Evolutionary conservation across 2,888 invertebrate species (phyloP).

Genomic region (Heliconius cydno): DNA sequence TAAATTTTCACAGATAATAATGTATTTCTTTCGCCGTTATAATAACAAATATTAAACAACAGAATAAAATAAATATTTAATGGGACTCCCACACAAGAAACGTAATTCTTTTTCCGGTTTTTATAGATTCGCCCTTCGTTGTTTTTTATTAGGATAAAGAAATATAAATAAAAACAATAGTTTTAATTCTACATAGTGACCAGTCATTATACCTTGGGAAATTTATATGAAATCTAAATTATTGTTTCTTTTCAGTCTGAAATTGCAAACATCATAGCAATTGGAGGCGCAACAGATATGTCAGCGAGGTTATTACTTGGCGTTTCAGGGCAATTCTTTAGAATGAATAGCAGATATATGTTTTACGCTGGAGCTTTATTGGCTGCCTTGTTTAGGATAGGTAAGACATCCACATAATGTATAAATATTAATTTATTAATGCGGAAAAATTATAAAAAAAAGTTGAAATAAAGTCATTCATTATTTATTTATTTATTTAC

Average conservation of each 20-base stretch:
- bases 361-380: conserved; percentile 83
- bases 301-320: conserved; percentile 83
- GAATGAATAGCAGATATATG: conserved; percentile 83
- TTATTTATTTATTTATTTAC: no score
- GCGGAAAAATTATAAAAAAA: background rate
- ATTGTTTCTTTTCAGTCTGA: conserved; percentile 64
- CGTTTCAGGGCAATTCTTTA: conserved; percentile 80
- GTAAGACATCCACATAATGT: conserved; percentile 63
- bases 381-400: conserved; percentile 83
- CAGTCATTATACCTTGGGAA: no score
- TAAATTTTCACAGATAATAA: no score
- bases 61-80: no score
- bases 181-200: no score
- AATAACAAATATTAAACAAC: no score
- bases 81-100: no score
- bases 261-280: conserved; percentile 84
- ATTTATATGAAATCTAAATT: background rate
- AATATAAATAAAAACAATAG: no score
- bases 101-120: no score
- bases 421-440: background rate
- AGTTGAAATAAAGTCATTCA: background rate
- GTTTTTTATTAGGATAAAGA: no score
- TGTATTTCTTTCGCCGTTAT: no score
- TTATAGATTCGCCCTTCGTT: no score
- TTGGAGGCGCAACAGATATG: conserved; percentile 85